phyloP scores from a whole-genome alignment of 2,888 invertebrate species.

The Limnephilus rhombicus region DNA sequence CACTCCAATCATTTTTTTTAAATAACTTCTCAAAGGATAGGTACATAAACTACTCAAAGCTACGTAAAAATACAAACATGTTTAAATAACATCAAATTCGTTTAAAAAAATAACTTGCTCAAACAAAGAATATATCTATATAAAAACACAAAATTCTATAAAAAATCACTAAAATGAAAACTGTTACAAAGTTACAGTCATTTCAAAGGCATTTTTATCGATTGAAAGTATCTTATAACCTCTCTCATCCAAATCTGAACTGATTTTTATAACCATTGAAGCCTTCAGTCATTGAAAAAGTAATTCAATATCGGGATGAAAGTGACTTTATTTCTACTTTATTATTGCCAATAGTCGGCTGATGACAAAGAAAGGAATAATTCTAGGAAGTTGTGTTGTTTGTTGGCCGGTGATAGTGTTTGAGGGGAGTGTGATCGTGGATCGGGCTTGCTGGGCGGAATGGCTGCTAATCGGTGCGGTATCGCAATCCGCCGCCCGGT shows the following conservation, averaged over 20 bases:
- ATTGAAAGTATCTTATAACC: neutral
- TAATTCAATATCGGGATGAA: neutral
- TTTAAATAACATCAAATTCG: no score
- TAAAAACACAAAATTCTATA: no score
- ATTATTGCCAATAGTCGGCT: neutral
- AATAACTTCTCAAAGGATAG: no score
- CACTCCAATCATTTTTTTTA: no score
- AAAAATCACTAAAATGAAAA: no score
- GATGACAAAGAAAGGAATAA: neutral
- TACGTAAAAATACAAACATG: no score
- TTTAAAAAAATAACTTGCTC: no score
- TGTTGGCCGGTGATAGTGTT: neutral
- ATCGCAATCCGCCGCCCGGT: slow-evolving; percentile 37
- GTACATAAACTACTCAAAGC: no score
- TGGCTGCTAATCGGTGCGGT: slow-evolving; percentile 33
- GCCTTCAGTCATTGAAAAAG: neutral
- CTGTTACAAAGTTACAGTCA: no score
- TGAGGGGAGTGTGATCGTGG: neutral
- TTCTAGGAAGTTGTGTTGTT: neutral
- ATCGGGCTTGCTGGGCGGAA: neutral
- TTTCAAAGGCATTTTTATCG: neutral
- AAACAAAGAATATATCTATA: no score
- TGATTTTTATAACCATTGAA: neutral
- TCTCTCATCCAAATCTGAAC: no score
- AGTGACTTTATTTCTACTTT: neutral